These are phyloP conservation scores for Rhagonycha fulva DNA, from an alignment of 2,888 invertebrate genomes.

Conservation along the genomic window DNA sequence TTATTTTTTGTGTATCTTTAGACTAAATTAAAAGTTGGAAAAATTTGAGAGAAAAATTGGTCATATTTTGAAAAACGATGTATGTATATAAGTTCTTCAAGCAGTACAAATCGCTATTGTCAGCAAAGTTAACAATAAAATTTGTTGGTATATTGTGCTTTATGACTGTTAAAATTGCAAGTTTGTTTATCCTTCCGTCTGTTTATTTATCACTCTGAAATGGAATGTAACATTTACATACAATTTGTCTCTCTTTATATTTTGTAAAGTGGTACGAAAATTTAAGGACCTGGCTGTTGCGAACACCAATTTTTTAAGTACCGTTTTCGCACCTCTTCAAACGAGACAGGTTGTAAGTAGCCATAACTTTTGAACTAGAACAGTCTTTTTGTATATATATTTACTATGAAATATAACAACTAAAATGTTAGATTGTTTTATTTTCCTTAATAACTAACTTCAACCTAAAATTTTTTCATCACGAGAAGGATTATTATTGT, in stretches of 20 bases:
- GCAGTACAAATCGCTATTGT: slow-evolving; percentile 23
- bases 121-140: not conserved
- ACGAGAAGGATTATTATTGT: no score
- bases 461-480: not conserved
- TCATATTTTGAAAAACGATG: not conserved
- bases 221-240: slow-evolving; percentile 24
- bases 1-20: not conserved
- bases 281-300: not conserved
- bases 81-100: not conserved
- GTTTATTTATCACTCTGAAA: slow-evolving; percentile 24
- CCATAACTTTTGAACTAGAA: slow-evolving; percentile 13
- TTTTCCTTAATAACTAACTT: not conserved
- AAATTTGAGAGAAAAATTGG: not conserved
- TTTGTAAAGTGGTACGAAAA: not conserved
- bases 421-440: slow-evolving; percentile 24
- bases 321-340: not conserved
- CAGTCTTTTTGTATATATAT: slow-evolving; percentile 40
- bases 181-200: slow-evolving; percentile 16
- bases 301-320: not conserved
- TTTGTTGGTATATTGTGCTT: not conserved
- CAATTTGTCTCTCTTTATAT: slow-evolving; percentile 4
- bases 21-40: not conserved
- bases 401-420: slow-evolving; percentile 38
- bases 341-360: not conserved
- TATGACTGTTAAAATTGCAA: not conserved